Base-by-base conservation (phyloP, 2,888 invertebrate genomes). In the Eilema sororculum region DNA sequence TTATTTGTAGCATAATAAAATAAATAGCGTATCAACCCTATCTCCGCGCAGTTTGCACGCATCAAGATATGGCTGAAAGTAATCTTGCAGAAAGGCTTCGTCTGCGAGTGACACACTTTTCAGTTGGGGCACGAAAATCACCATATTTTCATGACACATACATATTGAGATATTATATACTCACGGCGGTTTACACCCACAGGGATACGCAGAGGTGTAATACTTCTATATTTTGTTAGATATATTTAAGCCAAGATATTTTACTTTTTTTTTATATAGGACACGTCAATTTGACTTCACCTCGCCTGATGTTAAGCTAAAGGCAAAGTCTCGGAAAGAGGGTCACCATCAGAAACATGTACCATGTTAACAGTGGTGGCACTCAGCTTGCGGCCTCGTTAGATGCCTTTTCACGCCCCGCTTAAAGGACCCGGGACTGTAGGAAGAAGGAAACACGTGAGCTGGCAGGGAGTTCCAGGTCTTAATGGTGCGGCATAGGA, bases 1-100 rank as follows among this genome's bases (percentile, higher is more conserved):
- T 33, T n/a, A 9, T 10, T 13, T 61, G 0, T 5, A 22, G 5
- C 22, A 22, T 33, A 13, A 37, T 13, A 0, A 3, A 28, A 25
- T 58, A n/a, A 8, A 8, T 46, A n/a, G 2, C 2, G 69, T 46
- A 41, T 3, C 75, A 77, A 5, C 81, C 81, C 79, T 78, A 61
- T 9, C 60, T 12, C 13, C 25, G 13, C 4, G 6, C 67, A 75
- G 69, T 81, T 66, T 69, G 75, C 76, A 78, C 77, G 77, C 77
- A 74, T 76, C 78, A 74, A 77, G 74, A 81, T 81, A 82, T 80
- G 77, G 75, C 80, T 78, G 79, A 78, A 85, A 86, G 86, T 86
- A 86, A 87, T 87, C 86, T 86, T 83, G 79, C 85, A 87, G 86
- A 87, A 86, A 87, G 86, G 86, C 80, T 79, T 73, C 71, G 72